Conservation (phyloP, 2,797 vertebrate genomes). For the Triplophysa yarkandensis region DNA sequence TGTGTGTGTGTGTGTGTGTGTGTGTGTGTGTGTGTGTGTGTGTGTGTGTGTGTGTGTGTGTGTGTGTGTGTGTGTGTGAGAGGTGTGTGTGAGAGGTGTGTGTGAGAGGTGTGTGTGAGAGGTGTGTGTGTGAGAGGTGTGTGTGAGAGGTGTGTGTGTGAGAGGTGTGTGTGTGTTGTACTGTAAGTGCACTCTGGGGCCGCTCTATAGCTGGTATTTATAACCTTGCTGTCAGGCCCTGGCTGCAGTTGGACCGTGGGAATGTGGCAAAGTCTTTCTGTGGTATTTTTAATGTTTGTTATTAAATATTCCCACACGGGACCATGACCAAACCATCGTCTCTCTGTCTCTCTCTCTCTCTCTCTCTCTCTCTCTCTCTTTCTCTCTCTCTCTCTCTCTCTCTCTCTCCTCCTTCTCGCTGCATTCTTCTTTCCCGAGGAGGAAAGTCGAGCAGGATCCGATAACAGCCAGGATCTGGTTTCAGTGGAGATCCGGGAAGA, state of each 20-base stretch:
- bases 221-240: constrained; percentile 59
- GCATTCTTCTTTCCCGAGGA: constrained; percentile 46
- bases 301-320: constrained; percentile 81
- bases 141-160: neutral
- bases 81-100: no score
- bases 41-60: constrained; percentile 46
- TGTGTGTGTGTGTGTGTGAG: no score
- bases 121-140: neutral
- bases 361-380: constrained; percentile 16
- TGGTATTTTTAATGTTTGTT: constrained; percentile 84
- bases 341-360: constrained; percentile 51
- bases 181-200: constrained; percentile 39
- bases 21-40: no score
- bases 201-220: constrained; percentile 48
- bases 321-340: constrained; percentile 73
- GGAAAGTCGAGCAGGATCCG: constrained; percentile 45
- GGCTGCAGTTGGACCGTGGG: constrained; percentile 71
- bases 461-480: constrained; percentile 55
- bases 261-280: constrained; percentile 78
- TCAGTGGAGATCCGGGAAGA: constrained; percentile 53
- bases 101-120: neutral
- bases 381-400: neutral
- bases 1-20: constrained; percentile 53
- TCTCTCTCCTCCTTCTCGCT: constrained; percentile 25
- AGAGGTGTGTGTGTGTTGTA: constrained; percentile 54